Base-by-base conservation (phyloP, 1,140 invertebrate species). In the Papilio aristodemus region DNA sequence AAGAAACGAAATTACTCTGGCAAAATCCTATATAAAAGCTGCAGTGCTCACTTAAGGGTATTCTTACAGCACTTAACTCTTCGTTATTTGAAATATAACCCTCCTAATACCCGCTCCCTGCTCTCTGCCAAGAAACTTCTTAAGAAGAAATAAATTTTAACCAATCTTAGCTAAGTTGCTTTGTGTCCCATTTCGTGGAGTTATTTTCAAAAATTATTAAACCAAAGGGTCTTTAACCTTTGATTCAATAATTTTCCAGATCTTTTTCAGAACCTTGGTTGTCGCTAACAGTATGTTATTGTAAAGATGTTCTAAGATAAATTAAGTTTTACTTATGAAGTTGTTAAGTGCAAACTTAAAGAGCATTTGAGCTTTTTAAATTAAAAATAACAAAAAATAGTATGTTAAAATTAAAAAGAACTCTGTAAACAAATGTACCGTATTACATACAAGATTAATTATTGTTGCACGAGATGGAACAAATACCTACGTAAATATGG, bases 31-130 rank as follows among this genome's bases (percentile, higher is more conserved):
- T 25, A 13, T 54, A 25, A 25, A 54, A 54, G 10, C 46, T 54
- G 46, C 46, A 54, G 22, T 6, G 27, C 19, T 54, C 46, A 54
- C 46, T 54, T 22, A 14, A 54, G 19, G 19, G 8, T 54, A 22
- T 54, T 54, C 46, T 54, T 54, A 19, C 11, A 19, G 19, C 19
- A 11, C 46, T 54, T 25, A 54, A 54, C 17, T 54, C 46, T 54
- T 54, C 46, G 46, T 54, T 54, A 54, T 54, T 54, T 54, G 46
- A 54, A 54, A 54, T 54, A 54, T 54, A 54, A 19, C 27, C 46
- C 46, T 22, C 9, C 19, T 11, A 54, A 54, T 54, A 54, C 46
- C 19, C 46, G 11, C 46, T 54, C 46, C 46, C 19, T 19, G 11
- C 46, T 54, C 46, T 22, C 19, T 54, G 46, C 46, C 46, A 54